A percentile compares a stretch with the other conserved stretches of the same genome.
phyloP scores from a whole-genome alignment of 2,888 invertebrate genomes.

The Ligdia adustata region DNA sequence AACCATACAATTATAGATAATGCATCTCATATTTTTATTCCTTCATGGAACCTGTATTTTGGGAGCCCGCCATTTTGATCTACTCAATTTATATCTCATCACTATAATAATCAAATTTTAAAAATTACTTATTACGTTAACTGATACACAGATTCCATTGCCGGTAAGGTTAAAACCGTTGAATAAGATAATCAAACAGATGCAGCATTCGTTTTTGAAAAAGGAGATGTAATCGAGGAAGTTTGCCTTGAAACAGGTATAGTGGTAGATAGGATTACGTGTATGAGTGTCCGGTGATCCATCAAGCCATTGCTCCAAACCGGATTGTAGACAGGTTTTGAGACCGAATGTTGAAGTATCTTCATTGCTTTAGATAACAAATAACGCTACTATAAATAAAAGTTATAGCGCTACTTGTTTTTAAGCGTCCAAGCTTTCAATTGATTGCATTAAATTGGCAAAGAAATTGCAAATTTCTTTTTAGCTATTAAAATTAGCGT shows the following conservation, averaged over 20 bases:
- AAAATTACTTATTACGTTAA: background rate
- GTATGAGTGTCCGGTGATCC: conserved; percentile 73
- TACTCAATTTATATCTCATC: conserved; percentile 70
- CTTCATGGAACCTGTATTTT: conserved; percentile 74
- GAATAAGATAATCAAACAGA: conserved; percentile 3
- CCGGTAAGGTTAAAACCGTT: conserved; percentile 9
- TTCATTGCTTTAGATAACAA: conserved; percentile 56
- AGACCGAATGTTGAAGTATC: conserved; percentile 53
- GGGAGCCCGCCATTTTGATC: conserved; percentile 75
- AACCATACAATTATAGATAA: conserved; percentile 27
- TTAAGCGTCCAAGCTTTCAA: background rate
- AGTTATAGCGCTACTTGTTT: conserved; percentile 27
- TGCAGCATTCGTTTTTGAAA: conserved; percentile 42
- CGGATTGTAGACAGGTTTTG: conserved; percentile 69
- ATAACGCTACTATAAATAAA: conserved; percentile 35
- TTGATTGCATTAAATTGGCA: no score
- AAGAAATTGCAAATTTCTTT: background rate
- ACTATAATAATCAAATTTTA: conserved; percentile 51
- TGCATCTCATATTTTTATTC: conserved; percentile 54
- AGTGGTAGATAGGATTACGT: conserved; percentile 51
- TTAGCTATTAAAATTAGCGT: no score
- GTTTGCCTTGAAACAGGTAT: conserved; percentile 35
- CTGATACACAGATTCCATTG: conserved; percentile 34
- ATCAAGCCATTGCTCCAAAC: conserved; percentile 77
- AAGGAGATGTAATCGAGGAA: conserved; percentile 28